A percentile compares a stretch with the other conserved stretches of the same genome.
Evolutionary conservation across 2,888 invertebrate species (phyloP).

Genomic region (Andricus quercusramuli): DNA sequence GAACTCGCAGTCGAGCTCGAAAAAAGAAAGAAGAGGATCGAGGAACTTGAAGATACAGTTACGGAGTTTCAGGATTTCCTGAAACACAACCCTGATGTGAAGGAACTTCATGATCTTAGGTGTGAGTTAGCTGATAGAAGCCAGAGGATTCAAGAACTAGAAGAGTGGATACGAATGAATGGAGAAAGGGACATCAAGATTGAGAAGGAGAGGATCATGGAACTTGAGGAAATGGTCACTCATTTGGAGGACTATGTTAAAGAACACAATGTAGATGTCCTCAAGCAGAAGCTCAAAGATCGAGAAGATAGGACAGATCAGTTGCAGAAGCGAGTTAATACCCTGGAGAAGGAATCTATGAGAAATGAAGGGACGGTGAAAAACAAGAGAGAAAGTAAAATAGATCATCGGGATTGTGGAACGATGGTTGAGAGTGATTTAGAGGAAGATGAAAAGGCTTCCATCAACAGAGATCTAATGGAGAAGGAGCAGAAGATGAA

Average conservation of each 20-base stretch:
- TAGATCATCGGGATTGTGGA: conserved; percentile 14
- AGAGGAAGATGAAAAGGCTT: conserved; percentile 40
- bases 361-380: conserved; percentile 21
- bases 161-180: conserved; percentile 81
- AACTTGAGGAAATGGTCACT: conserved; percentile 72
- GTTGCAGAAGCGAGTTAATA: conserved; percentile 57
- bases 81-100: conserved; percentile 78
- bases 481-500: conserved; percentile 65
- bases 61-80: conserved; percentile 81
- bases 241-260: conserved; percentile 72
- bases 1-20: conserved; percentile 77
- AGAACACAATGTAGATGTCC: conserved; percentile 68
- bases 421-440: conserved; percentile 8
- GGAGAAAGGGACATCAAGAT: conserved; percentile 76
- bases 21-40: conserved; percentile 80
- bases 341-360: conserved; percentile 43
- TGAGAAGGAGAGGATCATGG: conserved; percentile 67
- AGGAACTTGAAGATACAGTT: conserved; percentile 87
- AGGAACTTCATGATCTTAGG: conserved; percentile 73
- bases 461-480: conserved; percentile 44
- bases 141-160: conserved; percentile 72
- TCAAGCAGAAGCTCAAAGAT: conserved; percentile 69
- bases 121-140: conserved; percentile 61
- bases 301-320: conserved; percentile 70
- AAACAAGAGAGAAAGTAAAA: conserved; percentile 18